Percentiles rank a stretch among this genome's conserved stretches.
phyloP scores from a whole-genome alignment of 2,113 vertebrate genomes.

The Ammodytes dubius region DNA sequence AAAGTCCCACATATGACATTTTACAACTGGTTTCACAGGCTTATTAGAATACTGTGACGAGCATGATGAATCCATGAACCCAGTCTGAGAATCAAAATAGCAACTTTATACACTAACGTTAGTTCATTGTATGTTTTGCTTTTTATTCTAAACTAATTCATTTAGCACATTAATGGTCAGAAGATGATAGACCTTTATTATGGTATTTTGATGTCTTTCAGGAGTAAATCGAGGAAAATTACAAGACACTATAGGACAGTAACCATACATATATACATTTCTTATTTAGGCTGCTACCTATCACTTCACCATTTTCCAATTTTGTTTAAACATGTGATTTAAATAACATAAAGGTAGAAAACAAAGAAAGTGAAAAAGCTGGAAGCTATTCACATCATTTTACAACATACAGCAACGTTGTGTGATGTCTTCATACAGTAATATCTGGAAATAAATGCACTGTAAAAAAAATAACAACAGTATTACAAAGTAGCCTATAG shows the following conservation, averaged over 20 bases:
- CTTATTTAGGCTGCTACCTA: too few species aligned
- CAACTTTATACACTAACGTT: not conserved
- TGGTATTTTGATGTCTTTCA: too few species aligned
- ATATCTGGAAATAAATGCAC: not conserved
- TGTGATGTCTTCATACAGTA: not conserved
- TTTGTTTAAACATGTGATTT: not conserved
- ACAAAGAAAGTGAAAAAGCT: not conserved
- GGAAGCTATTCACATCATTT: not conserved
- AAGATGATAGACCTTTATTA: not conserved
- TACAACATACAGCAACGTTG: not conserved
- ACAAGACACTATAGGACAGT: too few species aligned
- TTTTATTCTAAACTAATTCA: not conserved
- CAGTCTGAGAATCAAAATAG: not conserved
- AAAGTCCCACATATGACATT: too few species aligned
- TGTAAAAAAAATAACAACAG: not conserved
- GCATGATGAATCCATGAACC: too few species aligned
- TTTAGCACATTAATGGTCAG: not conserved
- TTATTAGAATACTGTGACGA: too few species aligned
- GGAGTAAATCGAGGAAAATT: too few species aligned
- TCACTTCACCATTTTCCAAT: not conserved
- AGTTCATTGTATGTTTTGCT: not conserved
- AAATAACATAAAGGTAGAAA: not conserved
- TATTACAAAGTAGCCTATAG: not conserved
- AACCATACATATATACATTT: too few species aligned
- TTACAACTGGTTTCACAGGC: too few species aligned